Conservation (phyloP, 2,888 invertebrate genomes). For the Phaonia tiefii region DNA sequence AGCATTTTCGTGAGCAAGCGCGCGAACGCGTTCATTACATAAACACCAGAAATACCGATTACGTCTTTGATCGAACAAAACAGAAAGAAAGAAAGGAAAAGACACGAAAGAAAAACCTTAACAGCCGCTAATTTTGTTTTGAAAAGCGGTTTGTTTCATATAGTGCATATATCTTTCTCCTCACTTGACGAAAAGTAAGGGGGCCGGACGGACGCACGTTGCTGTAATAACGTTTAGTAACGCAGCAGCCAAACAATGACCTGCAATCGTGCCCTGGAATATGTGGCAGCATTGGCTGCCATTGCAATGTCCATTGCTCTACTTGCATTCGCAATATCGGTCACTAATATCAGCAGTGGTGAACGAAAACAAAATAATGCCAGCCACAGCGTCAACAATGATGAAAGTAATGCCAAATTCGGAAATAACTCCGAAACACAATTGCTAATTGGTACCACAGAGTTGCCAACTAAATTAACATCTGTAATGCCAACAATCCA, state of each 20-base stretch:
- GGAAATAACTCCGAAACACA: constrained; percentile 59
- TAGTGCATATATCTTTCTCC: constrained; percentile 1
- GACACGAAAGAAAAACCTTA: constrained; percentile 20
- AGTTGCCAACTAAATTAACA: constrained; percentile 51
- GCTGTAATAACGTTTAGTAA: constrained; percentile 1
- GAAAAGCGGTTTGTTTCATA: background rate
- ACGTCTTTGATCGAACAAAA: background rate
- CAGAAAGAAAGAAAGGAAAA: constrained; percentile 18
- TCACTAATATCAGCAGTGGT: constrained; percentile 61
- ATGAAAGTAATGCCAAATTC: constrained; percentile 9
- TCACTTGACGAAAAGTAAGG: constrained; percentile 20
- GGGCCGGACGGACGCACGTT: background rate
- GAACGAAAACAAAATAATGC: constrained; percentile 52
- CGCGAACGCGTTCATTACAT: constrained; percentile 9
- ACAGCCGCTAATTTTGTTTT: constrained; percentile 10
- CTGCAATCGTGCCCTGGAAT: constrained; percentile 70
- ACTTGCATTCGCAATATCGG: constrained; percentile 74
- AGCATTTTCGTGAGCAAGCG: constrained; percentile 17
- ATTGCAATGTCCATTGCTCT: constrained; percentile 71
- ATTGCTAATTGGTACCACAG: constrained; percentile 71
- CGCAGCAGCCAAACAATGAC: constrained; percentile 50
- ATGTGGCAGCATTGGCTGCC: constrained; percentile 66
- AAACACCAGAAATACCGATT: constrained; percentile 28
- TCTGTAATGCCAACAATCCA: constrained; percentile 27
- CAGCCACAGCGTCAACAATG: constrained; percentile 1